phyloP scores from a whole-genome alignment of 2,113 vertebrate species.

The Thamnophis sirtalis region DNA sequence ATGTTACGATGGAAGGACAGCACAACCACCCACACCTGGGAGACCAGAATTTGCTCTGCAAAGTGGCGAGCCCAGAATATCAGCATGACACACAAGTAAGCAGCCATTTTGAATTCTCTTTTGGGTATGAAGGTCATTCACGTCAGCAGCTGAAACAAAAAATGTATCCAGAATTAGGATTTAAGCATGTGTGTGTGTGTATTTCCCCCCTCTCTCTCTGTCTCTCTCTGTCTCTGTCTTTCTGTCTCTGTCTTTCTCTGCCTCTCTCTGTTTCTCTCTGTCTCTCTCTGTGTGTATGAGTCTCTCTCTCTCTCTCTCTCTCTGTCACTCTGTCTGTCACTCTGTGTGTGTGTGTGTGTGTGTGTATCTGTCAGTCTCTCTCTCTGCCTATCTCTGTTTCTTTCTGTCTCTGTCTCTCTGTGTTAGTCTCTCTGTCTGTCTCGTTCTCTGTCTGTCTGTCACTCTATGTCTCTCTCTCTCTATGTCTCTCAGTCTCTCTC shows the following conservation, averaged over 20 bases:
- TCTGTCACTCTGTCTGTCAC: no score
- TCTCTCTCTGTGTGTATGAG: no score
- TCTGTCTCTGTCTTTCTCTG: no score
- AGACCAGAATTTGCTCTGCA: conserved; percentile 76
- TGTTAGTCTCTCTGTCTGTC: fast-evolving
- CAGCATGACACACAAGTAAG: conserved; percentile 78
- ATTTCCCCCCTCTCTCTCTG: fast-evolving
- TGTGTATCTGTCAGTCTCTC: no score
- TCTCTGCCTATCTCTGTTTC: no score
- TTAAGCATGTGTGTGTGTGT: background rate
- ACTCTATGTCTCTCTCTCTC: no score
- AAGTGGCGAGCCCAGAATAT: conserved; percentile 68
- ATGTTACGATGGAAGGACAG: conserved; percentile 84
- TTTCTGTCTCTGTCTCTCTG: no score
- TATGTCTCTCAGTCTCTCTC: background rate
- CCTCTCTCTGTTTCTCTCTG: fast-evolving
- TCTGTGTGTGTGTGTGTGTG: no score
- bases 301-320: no score
- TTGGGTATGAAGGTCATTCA: background rate
- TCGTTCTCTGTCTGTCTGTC: no score
- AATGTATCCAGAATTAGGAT: background rate
- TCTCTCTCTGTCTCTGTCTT: fast-evolving
- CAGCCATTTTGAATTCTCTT: fast-evolving
- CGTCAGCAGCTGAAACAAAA: background rate
- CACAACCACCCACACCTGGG: conserved; percentile 76